A percentile compares a stretch with the other conserved stretches of the same genome.
These are phyloP conservation scores for Lasius platythorax DNA, from an alignment of 2,888 invertebrate species.

Conservation along the genomic window DNA sequence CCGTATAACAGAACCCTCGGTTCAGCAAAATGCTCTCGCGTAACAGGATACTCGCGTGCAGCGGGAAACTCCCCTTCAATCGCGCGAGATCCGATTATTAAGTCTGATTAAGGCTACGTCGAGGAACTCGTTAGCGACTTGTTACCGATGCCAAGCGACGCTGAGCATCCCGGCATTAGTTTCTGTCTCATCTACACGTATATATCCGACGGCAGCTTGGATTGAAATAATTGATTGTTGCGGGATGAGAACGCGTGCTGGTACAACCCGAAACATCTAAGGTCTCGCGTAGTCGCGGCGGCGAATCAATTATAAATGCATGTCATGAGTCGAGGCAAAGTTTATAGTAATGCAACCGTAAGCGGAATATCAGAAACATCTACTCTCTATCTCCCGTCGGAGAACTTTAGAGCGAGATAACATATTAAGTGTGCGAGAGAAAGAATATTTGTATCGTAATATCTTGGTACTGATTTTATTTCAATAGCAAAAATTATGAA, in stretches of 20 bases:
- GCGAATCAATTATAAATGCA: constrained; percentile 23
- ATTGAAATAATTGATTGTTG: constrained; percentile 61
- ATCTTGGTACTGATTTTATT: neutral
- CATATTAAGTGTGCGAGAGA: neutral
- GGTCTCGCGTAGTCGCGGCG: constrained; percentile 1
- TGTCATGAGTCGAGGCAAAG: neutral
- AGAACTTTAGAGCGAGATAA: neutral
- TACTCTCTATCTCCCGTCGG: neutral
- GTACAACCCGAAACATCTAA: constrained; percentile 15
- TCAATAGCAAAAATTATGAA: neutral
- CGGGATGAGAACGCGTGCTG: constrained; percentile 13
- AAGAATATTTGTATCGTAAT: neutral
- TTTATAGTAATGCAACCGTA: neutral
- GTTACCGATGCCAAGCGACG: constrained; percentile 62
- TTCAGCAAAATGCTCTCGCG: constrained; percentile 17
- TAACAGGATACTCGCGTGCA: constrained; percentile 27
- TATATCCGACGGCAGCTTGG: constrained; percentile 26
- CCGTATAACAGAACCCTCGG: constrained; percentile 24
- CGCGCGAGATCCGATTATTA: constrained; percentile 57
- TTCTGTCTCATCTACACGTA: constrained; percentile 54
- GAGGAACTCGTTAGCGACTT: constrained; percentile 67
- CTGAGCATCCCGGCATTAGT: constrained; percentile 60
- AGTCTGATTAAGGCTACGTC: constrained; percentile 59
- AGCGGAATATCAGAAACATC: neutral
- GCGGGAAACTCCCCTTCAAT: constrained; percentile 13